Base-by-base conservation (phyloP, 2,888 invertebrate species). In the Monochamus alternatus region DNA sequence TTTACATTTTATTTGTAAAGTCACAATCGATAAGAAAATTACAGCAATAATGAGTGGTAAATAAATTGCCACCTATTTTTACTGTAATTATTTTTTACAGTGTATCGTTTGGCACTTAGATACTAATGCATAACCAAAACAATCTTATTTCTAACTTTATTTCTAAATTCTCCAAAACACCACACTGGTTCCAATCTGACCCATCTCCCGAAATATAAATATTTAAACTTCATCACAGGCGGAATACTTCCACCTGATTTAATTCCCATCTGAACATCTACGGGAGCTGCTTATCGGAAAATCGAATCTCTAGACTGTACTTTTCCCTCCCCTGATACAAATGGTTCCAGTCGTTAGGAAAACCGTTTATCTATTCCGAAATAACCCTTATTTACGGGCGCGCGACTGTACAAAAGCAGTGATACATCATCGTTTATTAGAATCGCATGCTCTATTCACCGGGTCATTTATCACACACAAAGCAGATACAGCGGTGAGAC, bases 351-450 rank as follows among this genome's bases (percentile, higher is more conserved):
- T 78, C 78, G 80, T 77, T 79, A 78, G 77, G 64, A 69, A 67
- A 76, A 51, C 69, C 69, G 76, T 73, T 75, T 72, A 73, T 65
- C 73, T 65, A 63, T 77, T 78, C 75, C 68, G 78, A 73, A 79
- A 79, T 79, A 80, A 75, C 79, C 64, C 70, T 76, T 80, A 84
- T 83, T 83, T 83, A 82, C 80, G 79, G 78, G 75, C 77, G 70
- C 75, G 74, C 75, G 77, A 80, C 78, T 79, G 78, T 76, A 81
- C 80, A 82, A 81, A 83, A 78, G 81, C 77, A 75, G 81, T 79
- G 78, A 84, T 85, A 83, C 80, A 85, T 85, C 84, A 84, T 84
- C 84, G 80, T 85, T 84, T 85, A 85, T 85, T 84, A 84, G 82
- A 83, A 83, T 82, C 76, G 80, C 84, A 83, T 84, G 84, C 83